Conservation (phyloP, 2,797 vertebrate genomes). For the Trachurus trachurus region DNA sequence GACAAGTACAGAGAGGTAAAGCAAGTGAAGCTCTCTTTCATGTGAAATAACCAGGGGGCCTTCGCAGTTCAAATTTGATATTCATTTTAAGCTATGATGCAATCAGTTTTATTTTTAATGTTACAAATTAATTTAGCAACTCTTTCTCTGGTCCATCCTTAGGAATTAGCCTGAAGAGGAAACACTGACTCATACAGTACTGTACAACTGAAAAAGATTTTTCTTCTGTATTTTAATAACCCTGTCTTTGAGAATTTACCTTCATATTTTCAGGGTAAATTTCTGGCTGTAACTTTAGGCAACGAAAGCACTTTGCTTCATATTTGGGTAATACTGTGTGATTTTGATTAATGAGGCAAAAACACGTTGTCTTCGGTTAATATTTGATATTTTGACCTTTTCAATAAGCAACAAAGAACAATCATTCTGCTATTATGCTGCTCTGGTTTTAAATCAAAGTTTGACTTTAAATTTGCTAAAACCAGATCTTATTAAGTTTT, state of each 20-base stretch:
- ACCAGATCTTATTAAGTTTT: background rate
- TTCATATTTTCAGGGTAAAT: background rate
- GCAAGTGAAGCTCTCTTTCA: background rate
- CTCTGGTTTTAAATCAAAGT: background rate
- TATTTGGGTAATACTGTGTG: background rate
- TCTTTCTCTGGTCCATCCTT: conserved; percentile 21
- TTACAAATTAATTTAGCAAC: conserved; percentile 9
- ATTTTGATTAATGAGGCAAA: background rate
- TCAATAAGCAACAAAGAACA: background rate
- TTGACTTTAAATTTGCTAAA: no score
- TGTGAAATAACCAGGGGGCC: background rate
- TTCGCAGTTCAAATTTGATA: background rate
- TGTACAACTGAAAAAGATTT: conserved; percentile 21
- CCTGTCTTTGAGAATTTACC: background rate
- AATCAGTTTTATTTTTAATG: conserved; percentile 5
- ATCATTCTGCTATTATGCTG: background rate
- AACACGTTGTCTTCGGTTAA: background rate
- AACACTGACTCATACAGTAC: conserved; percentile 25
- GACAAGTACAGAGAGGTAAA: background rate
- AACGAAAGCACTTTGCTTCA: background rate
- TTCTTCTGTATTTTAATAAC: background rate
- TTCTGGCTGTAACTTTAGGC: background rate
- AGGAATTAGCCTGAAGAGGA: conserved; percentile 12
- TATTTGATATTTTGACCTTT: background rate
- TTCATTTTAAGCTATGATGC: no score